Conservation (phyloP, 2,113 vertebrate species). For the Embiotoca jacksoni region DNA sequence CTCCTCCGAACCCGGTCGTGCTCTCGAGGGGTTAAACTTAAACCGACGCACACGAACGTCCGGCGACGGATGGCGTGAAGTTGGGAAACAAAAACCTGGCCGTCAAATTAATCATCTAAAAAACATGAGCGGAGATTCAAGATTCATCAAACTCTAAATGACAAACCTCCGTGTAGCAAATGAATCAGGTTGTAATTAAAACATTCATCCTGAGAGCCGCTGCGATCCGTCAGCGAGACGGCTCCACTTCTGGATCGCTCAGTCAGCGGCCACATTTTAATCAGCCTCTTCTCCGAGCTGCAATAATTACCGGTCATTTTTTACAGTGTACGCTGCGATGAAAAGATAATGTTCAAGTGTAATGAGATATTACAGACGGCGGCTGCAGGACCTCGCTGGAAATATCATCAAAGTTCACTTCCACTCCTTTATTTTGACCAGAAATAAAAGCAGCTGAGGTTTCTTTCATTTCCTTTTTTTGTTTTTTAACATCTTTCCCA, state of each 20-base stretch:
- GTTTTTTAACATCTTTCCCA: too few relatives aligned
- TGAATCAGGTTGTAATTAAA: conserved; percentile 71
- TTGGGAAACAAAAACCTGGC: conserved; percentile 9
- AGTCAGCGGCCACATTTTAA: neutral
- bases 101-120: conserved; percentile 39
- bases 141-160: conserved; percentile 69
- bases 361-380: too few relatives aligned
- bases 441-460: conserved; percentile 5
- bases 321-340: too few relatives aligned
- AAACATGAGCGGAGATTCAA: conserved; percentile 41
- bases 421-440: neutral
- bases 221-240: conserved; percentile 29
- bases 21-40: neutral
- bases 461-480: neutral
- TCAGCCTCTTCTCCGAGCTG: neutral
- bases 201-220: conserved; percentile 53
- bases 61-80: conserved; percentile 16
- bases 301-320: too few relatives aligned
- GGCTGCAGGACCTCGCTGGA: too few relatives aligned
- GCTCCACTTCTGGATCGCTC: conserved; percentile 44
- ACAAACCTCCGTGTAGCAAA: conserved; percentile 48
- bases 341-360: too few relatives aligned
- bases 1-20: neutral
- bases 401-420: too few relatives aligned
- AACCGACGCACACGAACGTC: neutral